phyloP scores from a whole-genome alignment of 2,888 invertebrate species.

The Microchrysa polita region DNA sequence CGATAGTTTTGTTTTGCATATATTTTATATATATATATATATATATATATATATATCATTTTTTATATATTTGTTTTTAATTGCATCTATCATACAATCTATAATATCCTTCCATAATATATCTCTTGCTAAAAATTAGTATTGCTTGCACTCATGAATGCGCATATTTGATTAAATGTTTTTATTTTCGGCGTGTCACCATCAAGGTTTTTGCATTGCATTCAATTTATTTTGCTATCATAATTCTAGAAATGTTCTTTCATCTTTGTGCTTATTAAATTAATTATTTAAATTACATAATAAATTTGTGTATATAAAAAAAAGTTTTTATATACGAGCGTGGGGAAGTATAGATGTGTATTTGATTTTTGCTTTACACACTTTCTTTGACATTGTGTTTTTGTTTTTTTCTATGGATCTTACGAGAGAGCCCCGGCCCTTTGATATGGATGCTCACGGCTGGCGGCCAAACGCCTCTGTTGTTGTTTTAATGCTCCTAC shows the following conservation, averaged over 20 bases:
- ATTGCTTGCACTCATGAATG: conserved; percentile 21
- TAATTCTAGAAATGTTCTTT: conserved; percentile 13
- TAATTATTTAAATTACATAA: conserved; percentile 18
- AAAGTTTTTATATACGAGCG: neutral
- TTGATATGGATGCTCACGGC: conserved; percentile 97
- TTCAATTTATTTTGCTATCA: neutral
- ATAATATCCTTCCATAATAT: neutral
- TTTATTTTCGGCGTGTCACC: neutral
- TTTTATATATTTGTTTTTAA: neutral
- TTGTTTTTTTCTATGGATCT: conserved; percentile 9
- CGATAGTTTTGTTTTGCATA: neutral
- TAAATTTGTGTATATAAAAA: conserved; percentile 28
- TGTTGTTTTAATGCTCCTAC: conserved; percentile 69
- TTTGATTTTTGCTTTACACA: neutral
- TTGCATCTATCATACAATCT: conserved; percentile 4
- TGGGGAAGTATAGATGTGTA: conserved; percentile 5
- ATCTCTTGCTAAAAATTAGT: conserved; percentile 27
- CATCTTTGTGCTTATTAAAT: conserved; percentile 1
- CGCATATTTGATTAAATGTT: neutral
- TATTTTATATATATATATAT: conserved; percentile 15
- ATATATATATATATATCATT: neutral
- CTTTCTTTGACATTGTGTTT: conserved; percentile 27
- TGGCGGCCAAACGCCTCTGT: conserved; percentile 85
- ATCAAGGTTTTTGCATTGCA: neutral
- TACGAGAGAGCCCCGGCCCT: conserved; percentile 88